Conservation (phyloP, 2,797 vertebrate genomes). For the Poeciliopsis presidionis region DNA sequence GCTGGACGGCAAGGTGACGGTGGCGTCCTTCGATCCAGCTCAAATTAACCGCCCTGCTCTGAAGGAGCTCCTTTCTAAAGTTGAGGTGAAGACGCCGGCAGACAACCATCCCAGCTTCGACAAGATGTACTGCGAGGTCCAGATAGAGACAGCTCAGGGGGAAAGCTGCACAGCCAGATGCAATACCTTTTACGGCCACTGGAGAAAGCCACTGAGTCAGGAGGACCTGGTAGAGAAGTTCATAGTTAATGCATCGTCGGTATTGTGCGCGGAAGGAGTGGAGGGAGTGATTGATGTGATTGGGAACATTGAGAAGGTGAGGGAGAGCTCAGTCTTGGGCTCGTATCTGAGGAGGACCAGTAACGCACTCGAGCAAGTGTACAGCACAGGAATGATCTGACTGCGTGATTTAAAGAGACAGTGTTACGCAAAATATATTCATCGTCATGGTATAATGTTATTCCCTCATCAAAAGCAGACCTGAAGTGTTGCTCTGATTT, state of each 20-base stretch:
- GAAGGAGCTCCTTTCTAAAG: conserved; percentile 81
- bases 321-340: conserved; percentile 77
- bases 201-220: conserved; percentile 90
- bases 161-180: conserved; percentile 65
- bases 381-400: conserved; percentile 2
- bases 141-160: conserved; percentile 71
- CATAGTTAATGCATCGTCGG: conserved; percentile 74
- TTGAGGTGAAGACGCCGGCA: conserved; percentile 80
- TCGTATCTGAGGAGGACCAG: conserved; percentile 78
- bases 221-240: conserved; percentile 88
- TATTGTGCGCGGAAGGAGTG: conserved; percentile 74
- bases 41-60: conserved; percentile 77
- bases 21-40: conserved; percentile 78
- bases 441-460: no score
- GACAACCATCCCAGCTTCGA: conserved; percentile 90
- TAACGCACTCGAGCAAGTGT: background rate
- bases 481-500: no score
- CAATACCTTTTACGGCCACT: conserved; percentile 92
- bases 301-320: conserved; percentile 81
- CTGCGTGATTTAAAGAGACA: background rate
- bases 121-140: conserved; percentile 87
- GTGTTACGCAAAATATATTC: no score
- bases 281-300: conserved; percentile 82
- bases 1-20: conserved; percentile 82
- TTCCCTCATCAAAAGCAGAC: no score